Percentiles rank a stretch among this genome's conserved stretches.
These are phyloP conservation scores for Herminia tarsipennalis DNA, from an alignment of 2,888 invertebrate genomes.

Conservation along the genomic window DNA sequence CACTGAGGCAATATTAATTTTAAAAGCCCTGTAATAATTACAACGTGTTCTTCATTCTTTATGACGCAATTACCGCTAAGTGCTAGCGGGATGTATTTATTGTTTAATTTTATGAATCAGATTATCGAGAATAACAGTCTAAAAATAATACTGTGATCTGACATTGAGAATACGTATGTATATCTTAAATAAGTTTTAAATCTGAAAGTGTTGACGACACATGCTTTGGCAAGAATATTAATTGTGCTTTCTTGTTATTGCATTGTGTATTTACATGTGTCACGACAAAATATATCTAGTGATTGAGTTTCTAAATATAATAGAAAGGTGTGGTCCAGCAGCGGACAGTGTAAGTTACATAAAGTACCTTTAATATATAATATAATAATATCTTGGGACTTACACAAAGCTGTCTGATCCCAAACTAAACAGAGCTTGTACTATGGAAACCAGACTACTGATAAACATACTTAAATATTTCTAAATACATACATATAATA, in stretches of 20 bases:
- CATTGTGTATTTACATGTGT: slow-evolving; percentile 13
- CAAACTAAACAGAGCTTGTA: no score
- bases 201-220: slow-evolving; percentile 27
- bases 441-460: no score
- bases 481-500: no score
- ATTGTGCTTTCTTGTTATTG: slow-evolving; percentile 8
- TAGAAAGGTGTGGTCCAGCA: no score
- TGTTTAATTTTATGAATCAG: slow-evolving; percentile 56
- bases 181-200: slow-evolving; percentile 2
- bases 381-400: no score
- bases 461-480: no score
- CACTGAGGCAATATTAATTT: no score
- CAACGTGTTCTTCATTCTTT: slow-evolving; percentile 22
- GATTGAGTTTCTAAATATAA: slow-evolving; percentile 10
- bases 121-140: slow-evolving; percentile 48
- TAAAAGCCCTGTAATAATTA: slow-evolving; percentile 23
- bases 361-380: no score
- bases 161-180: slow-evolving; percentile 34
- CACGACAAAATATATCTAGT: slow-evolving; percentile 29
- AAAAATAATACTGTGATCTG: slow-evolving; percentile 50
- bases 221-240: slow-evolving; percentile 33
- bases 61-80: slow-evolving; percentile 49
- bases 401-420: no score
- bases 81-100: slow-evolving; percentile 35
- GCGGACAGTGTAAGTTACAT: no score